phyloP scores from a whole-genome alignment of 1,140 invertebrate genomes.

The Pararge aegeria region DNA sequence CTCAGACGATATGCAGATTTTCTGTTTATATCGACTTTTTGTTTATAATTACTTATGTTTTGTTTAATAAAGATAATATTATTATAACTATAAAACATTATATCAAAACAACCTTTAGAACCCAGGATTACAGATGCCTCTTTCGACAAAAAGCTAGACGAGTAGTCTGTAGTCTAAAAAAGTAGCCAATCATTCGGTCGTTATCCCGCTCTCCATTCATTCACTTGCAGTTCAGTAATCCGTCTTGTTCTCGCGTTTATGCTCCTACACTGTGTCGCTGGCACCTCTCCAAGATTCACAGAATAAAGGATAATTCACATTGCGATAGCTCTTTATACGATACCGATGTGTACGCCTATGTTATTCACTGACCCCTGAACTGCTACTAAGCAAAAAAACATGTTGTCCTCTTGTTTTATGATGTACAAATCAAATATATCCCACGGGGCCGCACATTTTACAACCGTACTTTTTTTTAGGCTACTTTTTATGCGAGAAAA shows the following conservation, averaged over 20 bases:
- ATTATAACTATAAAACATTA: too few relatives aligned
- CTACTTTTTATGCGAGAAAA: too few relatives aligned
- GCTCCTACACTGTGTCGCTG: constrained; percentile 13
- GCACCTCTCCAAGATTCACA: constrained; percentile 11
- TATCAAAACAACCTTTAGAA: too few relatives aligned
- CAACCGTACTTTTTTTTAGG: too few relatives aligned
- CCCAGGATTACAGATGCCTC: not conserved
- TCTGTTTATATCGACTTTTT: too few relatives aligned
- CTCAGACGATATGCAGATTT: too few relatives aligned
- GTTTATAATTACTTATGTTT: too few relatives aligned
- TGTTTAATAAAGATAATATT: too few relatives aligned
- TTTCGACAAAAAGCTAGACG: constrained; percentile 7
- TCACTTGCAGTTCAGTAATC: constrained; percentile 18
- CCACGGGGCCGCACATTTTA: too few relatives aligned
- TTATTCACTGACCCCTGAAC: too few relatives aligned
- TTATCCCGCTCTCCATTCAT: constrained; percentile 14
- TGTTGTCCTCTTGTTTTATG: too few relatives aligned
- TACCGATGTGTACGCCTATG: not conserved
- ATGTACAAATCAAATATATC: not conserved
- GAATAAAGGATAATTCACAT: not conserved
- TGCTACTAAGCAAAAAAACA: not conserved
- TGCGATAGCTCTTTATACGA: not conserved
- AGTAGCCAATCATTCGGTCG: constrained; percentile 30
- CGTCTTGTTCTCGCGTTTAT: constrained; percentile 32
- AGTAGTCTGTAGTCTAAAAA: constrained; percentile 22